These are phyloP conservation scores for Eueremaeus valkanovi DNA, from an alignment of 2,888 invertebrate species.

Conservation along the genomic window DNA sequence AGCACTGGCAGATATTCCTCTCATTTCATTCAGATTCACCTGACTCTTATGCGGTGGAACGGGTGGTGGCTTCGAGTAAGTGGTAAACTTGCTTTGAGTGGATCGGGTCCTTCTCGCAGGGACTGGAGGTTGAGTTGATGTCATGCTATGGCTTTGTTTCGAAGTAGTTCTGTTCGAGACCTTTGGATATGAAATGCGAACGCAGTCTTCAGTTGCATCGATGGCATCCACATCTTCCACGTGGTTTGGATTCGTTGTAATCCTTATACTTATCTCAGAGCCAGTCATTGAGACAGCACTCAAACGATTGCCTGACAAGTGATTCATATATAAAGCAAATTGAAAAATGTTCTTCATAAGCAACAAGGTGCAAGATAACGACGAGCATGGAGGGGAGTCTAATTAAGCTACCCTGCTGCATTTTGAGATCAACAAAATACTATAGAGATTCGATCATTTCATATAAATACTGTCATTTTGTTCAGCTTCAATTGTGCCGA, in stretches of 20 bases:
- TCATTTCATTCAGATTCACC: neutral
- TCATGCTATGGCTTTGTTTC: neutral
- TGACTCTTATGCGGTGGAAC: constrained; percentile 36
- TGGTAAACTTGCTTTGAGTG: neutral
- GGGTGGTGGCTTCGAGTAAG: constrained; percentile 33
- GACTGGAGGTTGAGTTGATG: constrained; percentile 7
- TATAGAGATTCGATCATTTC: no score
- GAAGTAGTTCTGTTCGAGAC: neutral
- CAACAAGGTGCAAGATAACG: no score
- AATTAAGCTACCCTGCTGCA: no score
- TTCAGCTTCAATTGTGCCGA: no score
- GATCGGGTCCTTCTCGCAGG: neutral
- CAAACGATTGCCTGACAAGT: constrained; percentile 55
- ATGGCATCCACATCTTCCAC: constrained; percentile 17
- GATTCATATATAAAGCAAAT: no score
- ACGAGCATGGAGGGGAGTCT: no score
- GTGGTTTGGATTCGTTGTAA: constrained; percentile 52
- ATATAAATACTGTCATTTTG: no score
- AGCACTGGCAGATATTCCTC: neutral
- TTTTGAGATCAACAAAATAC: no score
- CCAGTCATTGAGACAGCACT: constrained; percentile 52
- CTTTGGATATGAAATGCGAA: neutral
- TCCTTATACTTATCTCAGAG: constrained; percentile 55
- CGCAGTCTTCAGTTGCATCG: neutral
- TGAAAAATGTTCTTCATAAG: no score